Conservation (phyloP, 2,888 invertebrate genomes). For the Pelosia muscerda region DNA sequence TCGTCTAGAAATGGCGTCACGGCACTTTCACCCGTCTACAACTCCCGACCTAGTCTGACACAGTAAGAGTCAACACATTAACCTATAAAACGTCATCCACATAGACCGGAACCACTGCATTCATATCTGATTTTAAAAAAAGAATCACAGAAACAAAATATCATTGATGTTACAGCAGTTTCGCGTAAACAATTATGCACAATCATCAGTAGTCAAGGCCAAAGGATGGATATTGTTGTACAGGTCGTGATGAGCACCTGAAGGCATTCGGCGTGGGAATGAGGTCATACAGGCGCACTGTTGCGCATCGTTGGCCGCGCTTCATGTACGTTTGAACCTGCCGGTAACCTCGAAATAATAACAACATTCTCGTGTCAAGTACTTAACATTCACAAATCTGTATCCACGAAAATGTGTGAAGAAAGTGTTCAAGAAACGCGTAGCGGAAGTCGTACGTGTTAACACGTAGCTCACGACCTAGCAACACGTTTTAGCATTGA, state of each 20-base stretch:
- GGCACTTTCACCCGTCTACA: slow-evolving; percentile 75
- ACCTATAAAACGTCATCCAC: slow-evolving; percentile 36
- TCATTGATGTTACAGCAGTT: slow-evolving; percentile 23
- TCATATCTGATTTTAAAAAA: neutral
- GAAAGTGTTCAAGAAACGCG: slow-evolving; percentile 44
- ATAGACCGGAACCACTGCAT: slow-evolving; percentile 28
- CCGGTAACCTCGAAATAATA: slow-evolving; percentile 37
- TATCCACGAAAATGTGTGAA: slow-evolving; percentile 40
- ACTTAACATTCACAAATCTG: slow-evolving; percentile 20
- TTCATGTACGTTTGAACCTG: slow-evolving; percentile 54
- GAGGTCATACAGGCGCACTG: slow-evolving; percentile 81
- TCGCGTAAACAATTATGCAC: slow-evolving; percentile 36
- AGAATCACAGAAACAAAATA: neutral
- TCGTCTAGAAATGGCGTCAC: slow-evolving; percentile 66
- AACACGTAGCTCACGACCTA: slow-evolving; percentile 47
- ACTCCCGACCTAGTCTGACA: slow-evolving; percentile 44
- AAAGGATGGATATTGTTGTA: slow-evolving; percentile 53
- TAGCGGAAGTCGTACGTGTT: slow-evolving; percentile 39
- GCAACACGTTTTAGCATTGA: slow-evolving; percentile 39
- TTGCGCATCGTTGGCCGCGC: slow-evolving; percentile 74
- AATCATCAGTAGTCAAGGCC: slow-evolving; percentile 62
- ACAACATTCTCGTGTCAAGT: slow-evolving; percentile 31
- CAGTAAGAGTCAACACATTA: slow-evolving; percentile 29
- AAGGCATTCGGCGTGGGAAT: slow-evolving; percentile 77
- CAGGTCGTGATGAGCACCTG: slow-evolving; percentile 67